Percentiles rank a stretch among this genome's conserved stretches.
phyloP scores from a whole-genome alignment of 2,888 invertebrate genomes.

The Hesperia comma region DNA sequence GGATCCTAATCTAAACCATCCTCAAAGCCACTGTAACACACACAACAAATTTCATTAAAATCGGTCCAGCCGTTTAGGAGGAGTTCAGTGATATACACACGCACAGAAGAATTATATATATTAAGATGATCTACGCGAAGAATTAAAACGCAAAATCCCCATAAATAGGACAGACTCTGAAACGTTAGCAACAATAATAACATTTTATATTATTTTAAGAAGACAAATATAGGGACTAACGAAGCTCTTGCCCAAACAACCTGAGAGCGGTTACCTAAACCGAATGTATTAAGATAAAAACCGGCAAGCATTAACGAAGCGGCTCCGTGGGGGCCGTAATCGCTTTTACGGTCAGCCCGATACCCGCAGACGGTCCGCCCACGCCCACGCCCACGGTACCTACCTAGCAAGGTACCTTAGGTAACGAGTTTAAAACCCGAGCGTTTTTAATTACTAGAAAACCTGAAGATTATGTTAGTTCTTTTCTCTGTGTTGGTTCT shows the following conservation, averaged over 20 bases:
- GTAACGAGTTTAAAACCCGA: not conserved
- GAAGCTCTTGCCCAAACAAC: not conserved
- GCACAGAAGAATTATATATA: no score
- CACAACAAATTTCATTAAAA: no score
- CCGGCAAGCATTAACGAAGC: conserved; percentile 1
- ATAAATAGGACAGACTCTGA: no score
- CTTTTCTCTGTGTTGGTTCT: not conserved
- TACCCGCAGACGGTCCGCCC: not conserved
- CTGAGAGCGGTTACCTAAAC: not conserved
- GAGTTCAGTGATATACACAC: no score
- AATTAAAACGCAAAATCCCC: no score
- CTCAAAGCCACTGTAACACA: no score
- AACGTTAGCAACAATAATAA: no score
- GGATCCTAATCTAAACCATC: no score
- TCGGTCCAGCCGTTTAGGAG: no score
- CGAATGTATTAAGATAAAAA: conserved; percentile 9
- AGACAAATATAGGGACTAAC: not conserved
- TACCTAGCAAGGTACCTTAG: not conserved
- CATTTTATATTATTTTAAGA: not conserved
- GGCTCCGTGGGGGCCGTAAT: not conserved
- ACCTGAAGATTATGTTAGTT: not conserved
- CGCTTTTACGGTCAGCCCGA: not conserved
- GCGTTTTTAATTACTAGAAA: not conserved
- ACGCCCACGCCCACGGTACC: not conserved
- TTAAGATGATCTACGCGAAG: no score